phyloP scores from a whole-genome alignment of 2,888 invertebrate genomes.

The Caenorhabditis sp. region DNA sequence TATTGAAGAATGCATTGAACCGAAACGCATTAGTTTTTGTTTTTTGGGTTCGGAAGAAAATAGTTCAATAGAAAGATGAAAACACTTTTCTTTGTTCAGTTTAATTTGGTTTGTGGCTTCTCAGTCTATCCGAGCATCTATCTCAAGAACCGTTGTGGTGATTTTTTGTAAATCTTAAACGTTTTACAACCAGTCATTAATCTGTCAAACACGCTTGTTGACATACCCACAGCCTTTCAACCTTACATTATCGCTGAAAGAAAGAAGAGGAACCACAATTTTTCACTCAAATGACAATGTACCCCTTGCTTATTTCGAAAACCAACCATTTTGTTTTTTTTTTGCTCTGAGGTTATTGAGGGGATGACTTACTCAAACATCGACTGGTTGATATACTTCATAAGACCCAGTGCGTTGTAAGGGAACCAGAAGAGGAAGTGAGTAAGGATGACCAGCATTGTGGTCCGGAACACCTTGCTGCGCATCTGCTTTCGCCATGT shows the following conservation, averaged over 20 bases:
- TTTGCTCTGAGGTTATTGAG: no score
- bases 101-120: no score
- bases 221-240: neutral
- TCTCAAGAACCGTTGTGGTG: neutral
- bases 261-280: slow-evolving; percentile 8
- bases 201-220: slow-evolving; percentile 27
- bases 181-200: slow-evolving; percentile 41
- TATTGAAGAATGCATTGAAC: no score
- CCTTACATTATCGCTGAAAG: slow-evolving; percentile 22
- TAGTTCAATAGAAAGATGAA: neutral
- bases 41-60: neutral
- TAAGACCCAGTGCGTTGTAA: slow-evolving; percentile 78
- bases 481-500: slow-evolving; percentile 79
- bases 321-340: no score
- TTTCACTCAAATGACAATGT: slow-evolving; percentile 31
- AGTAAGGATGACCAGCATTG: slow-evolving; percentile 79
- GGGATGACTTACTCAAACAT: slow-evolving; percentile 65
- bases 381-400: slow-evolving; percentile 75
- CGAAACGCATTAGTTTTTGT: neutral
- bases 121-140: no score
- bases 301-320: slow-evolving; percentile 9
- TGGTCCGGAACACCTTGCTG: slow-evolving; percentile 78
- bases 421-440: slow-evolving; percentile 82
- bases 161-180: neutral
- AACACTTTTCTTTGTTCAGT: neutral